Evolutionary conservation across 2,888 invertebrate species (phyloP).

Genomic region (Apodemia duryi): DNA sequence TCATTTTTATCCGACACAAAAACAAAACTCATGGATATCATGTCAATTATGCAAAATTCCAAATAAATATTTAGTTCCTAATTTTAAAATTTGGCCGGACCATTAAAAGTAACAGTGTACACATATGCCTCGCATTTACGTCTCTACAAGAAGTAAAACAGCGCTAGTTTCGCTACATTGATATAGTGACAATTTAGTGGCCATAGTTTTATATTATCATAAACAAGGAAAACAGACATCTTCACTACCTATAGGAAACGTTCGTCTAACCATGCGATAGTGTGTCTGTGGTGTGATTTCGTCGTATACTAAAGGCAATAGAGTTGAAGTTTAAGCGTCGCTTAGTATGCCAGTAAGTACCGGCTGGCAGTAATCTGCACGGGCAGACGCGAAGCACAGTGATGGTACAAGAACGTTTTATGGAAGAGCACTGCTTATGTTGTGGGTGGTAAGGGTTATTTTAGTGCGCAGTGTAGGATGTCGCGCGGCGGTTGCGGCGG

Average conservation of each 20-base stretch:
- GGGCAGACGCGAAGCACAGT: conserved; percentile 63
- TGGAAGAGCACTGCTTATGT: conserved; percentile 34
- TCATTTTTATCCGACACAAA: no score
- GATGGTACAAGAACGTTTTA: conserved; percentile 42
- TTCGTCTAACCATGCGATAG: conserved; percentile 29
- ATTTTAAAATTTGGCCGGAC: no score
- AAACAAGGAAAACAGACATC: conserved; percentile 58
- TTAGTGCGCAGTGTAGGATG: conserved; percentile 36
- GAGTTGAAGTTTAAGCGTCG: conserved; percentile 58
- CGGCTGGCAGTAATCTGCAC: conserved; percentile 67
- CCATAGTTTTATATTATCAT: conserved; percentile 37
- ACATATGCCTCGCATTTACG: not conserved
- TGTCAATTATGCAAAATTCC: no score
- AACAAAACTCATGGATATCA: no score
- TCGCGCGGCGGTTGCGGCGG: conserved; percentile 41
- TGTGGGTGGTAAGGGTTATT: conserved; percentile 38
- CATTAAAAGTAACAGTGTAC: no score
- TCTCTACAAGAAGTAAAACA: not conserved
- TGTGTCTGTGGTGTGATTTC: conserved; percentile 42
- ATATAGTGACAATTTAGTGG: conserved; percentile 54
- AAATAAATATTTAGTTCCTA: no score
- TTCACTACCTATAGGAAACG: conserved; percentile 59
- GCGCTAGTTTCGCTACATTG: conserved; percentile 32
- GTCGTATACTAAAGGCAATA: conserved; percentile 56
- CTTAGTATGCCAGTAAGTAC: conserved; percentile 48